Conservation (phyloP, 2,797 vertebrate genomes). For the Tarsius wallacei region DNA sequence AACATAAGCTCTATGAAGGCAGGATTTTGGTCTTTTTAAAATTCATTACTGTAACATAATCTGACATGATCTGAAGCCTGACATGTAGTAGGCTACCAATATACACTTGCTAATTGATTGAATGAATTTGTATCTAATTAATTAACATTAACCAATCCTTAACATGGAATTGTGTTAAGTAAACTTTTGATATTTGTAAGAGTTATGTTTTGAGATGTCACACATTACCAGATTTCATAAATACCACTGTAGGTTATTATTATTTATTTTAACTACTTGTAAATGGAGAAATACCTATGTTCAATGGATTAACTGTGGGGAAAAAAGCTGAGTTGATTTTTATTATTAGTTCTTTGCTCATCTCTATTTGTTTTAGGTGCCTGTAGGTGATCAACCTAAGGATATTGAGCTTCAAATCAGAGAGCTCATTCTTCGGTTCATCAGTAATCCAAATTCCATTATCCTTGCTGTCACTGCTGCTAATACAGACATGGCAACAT, state of each 20-base stretch:
- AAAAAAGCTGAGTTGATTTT: slow-evolving; percentile 48
- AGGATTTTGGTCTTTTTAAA: slow-evolving; percentile 3
- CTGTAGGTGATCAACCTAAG: slow-evolving; percentile 98
- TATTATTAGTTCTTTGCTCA: slow-evolving; percentile 60
- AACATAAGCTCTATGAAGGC: not conserved
- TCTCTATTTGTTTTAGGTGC: slow-evolving; percentile 92
- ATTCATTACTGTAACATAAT: slow-evolving; percentile 28
- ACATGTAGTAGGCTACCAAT: not conserved
- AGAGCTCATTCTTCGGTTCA: slow-evolving; percentile 98
- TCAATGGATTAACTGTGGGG: slow-evolving; percentile 38
- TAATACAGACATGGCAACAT: slow-evolving; percentile 99
- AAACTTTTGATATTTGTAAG: slow-evolving; percentile 40
- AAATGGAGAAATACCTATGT: slow-evolving; percentile 26
- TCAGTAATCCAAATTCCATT: slow-evolving; percentile 99
- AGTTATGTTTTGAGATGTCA: slow-evolving; percentile 53
- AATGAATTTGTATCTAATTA: slow-evolving; percentile 50
- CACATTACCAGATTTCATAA: not conserved
- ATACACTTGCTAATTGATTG: slow-evolving; percentile 18
- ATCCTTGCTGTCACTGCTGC: slow-evolving; percentile 98
- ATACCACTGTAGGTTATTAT: not conserved
- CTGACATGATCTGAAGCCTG: not conserved
- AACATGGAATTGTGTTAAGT: not conserved
- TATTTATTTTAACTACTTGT: slow-evolving; percentile 61
- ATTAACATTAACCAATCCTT: not conserved
- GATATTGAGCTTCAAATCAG: slow-evolving; percentile 99